Evolutionary conservation across 1,140 invertebrate species (phyloP), one percentile per base, ranked within the genome.

Genomic region (Neodiprion fabricii): DNA sequence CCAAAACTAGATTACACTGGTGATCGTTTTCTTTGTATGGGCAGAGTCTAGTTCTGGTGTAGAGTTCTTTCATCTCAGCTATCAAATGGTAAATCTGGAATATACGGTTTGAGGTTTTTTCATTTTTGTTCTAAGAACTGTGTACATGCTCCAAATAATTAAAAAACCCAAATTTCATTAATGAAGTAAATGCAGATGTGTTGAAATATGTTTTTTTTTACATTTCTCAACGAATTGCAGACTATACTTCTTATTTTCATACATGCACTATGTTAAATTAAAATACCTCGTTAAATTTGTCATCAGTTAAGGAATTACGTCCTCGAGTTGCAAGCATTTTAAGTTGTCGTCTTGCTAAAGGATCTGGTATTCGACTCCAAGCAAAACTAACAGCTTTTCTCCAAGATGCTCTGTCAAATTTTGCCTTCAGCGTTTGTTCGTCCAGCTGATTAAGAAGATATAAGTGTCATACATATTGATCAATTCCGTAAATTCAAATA

Each of bases 51-150:
- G 91, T 91, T 73, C 91, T 91, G n/a, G 92, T 91, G 83, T 95
- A 96, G 8, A 93, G 89, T 77, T 94, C 93, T 84, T 95, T 94
- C 95, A 96, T 96, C 80, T 95, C 92, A 0, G 92, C 89, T 74
- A 94, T 92, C n/a, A 95, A 78, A 79, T 92, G 90, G 81, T 93
- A 91, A 74, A 95, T 90, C 94, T 95, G 81, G 12, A 90, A 88
- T 75, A 76, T 77, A 76, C 9, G 8, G 28, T 40, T 40, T 40
- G 28, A 40, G 28, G 28, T 40, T 40, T 40, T 40, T 40, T 40
- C 1, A 40, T 40, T 40, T 40, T 5, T 40, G 28, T 40, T 40
- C 2, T 5, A 5, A 40, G 28, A 40, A 40, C 1, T 40, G 5
- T 40, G 1, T 40, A 40, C 5, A 40, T 40, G 28, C 28, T 40